Conservation (phyloP, 53 echinoderm and acorn worm species). For the Paracentrotus lividus region DNA sequence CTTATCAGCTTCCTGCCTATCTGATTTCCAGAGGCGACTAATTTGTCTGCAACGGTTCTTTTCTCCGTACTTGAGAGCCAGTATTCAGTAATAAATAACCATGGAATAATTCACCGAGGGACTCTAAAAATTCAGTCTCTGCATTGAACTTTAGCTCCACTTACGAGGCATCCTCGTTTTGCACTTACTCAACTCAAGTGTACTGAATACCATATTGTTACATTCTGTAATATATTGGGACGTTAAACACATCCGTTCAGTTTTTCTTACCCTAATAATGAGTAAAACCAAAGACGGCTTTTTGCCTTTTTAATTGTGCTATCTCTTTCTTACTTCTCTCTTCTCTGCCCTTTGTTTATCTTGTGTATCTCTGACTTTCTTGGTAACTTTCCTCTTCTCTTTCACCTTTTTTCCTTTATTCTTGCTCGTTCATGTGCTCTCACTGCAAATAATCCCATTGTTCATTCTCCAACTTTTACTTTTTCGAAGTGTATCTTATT, state of each 20-base stretch:
- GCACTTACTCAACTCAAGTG: no score
- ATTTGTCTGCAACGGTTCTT: constrained; percentile 25
- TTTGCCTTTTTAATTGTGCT: no score
- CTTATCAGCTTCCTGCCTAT: constrained; percentile 59
- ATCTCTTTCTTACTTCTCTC: not conserved
- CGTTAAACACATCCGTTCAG: no score
- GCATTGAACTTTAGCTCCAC: constrained; percentile 17
- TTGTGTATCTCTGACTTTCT: not conserved
- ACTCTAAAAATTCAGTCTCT: constrained; percentile 40
- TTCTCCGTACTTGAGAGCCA: not conserved
- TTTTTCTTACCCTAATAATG: no score
- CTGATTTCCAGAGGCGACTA: constrained; percentile 46
- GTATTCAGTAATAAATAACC: not conserved
- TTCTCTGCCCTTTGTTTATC: not conserved
- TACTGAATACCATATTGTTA: no score
- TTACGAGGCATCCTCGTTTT: not conserved
- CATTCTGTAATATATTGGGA: no score
- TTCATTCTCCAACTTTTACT: not conserved
- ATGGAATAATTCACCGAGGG: constrained; percentile 1
- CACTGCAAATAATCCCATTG: not conserved
- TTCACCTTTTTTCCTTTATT: not conserved
- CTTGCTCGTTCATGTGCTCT: not conserved
- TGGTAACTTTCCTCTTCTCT: not conserved
- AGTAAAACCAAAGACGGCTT: no score
- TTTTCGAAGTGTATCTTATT: not conserved